Evolutionary conservation across 2,113 vertebrate genomes (phyloP), one percentile per base, ranked within the genome.

Genomic region (Clupea harengus): DNA sequence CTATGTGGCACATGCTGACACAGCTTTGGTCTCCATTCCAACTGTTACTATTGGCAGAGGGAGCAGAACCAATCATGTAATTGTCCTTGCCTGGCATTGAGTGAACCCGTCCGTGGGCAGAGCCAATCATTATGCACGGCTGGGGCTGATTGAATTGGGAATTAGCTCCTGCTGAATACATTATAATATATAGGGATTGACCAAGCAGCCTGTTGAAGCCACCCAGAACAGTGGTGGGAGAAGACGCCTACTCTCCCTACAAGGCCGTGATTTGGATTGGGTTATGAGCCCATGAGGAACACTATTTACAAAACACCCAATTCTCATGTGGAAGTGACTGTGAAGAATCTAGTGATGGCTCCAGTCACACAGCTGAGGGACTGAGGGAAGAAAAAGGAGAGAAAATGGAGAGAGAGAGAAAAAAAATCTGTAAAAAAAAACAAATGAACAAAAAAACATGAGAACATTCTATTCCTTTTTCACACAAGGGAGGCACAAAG

Each of bases 61-160:
- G 88, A 89, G 92, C 92, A 90, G 90, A 93, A 93, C 93, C 92
- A 94, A 95, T 94, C 92, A 92, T 92, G 92, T 94, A 93, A 95
- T 94, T 94, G 94, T 94, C 93, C 94, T 95, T 94, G 94, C 92
- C 92, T 94, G 93, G 92, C 92, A 94, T 92, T 94, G 93, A 94
- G 93, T 92, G 89, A 92, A 91, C 92, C 88, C 89, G 90, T 93
- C 90, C 90, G 85, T 85, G 90, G 91, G 90, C 91, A 90, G 91
- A 89, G 91, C 87, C 92, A 90, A 90, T 91, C 91, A 93, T 94
- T 94, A 93, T 92, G 92, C 93, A 86, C 88, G 92, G 90, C 89
- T 85, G 91, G 91, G 90, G 92, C 90, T 90, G 92, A 93, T 92
- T 92, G 91, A 92, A 93, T 91, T 90, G 90, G 83, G 86, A 93